phyloP scores from a whole-genome alignment of 2,113 vertebrate genomes.

The Vulpes ferrilata region DNA sequence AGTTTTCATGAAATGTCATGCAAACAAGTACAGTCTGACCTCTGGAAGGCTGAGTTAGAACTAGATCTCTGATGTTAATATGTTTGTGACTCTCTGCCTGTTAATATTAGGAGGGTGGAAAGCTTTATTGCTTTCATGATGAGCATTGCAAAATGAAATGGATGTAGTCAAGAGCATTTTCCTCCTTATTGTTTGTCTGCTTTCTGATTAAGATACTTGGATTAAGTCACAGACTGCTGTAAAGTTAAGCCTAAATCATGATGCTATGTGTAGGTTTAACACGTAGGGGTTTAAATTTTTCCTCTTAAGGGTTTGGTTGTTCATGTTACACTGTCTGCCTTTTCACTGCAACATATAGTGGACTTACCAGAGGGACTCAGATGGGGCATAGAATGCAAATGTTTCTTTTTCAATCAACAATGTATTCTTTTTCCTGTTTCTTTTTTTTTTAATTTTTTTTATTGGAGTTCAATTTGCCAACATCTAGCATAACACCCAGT shows the following conservation, averaged over 20 bases:
- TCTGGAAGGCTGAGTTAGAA: neutral
- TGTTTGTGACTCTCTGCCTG: neutral
- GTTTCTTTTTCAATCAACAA: neutral
- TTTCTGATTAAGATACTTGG: neutral
- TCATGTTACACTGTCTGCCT: neutral
- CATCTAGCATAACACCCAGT: too few relatives aligned
- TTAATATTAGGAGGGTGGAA: neutral
- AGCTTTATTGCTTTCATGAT: neutral
- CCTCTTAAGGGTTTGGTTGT: neutral
- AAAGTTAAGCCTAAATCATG: neutral
- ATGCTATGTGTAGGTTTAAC: neutral
- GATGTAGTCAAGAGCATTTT: neutral
- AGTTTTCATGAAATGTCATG: neutral
- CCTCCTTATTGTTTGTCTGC: neutral
- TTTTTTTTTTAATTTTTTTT: neutral
- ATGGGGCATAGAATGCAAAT: neutral
- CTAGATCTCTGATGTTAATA: neutral
- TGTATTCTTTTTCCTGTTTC: neutral
- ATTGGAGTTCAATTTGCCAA: too few relatives aligned
- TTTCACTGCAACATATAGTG: neutral
- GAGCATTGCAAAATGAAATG: neutral
- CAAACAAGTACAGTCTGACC: neutral
- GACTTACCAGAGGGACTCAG: neutral
- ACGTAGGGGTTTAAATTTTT: neutral
- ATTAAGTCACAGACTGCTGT: neutral